A percentile compares a stretch with the other conserved stretches of the same genome.
These are phyloP conservation scores for Tenthredo notha DNA, from an alignment of 2,888 invertebrate genomes.

Conservation along the genomic window DNA sequence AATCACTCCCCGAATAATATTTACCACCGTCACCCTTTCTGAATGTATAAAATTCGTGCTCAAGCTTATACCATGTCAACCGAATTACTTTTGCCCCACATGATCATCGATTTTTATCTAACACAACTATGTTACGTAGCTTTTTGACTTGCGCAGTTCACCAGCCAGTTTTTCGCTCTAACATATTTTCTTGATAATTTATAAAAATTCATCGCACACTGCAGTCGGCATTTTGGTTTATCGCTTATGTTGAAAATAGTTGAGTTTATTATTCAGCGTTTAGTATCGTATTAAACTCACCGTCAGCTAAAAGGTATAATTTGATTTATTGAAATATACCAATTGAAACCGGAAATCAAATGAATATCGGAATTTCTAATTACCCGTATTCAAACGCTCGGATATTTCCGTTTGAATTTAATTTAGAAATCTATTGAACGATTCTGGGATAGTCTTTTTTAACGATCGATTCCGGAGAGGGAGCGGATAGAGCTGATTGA, in stretches of 20 bases:
- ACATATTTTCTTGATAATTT: background rate
- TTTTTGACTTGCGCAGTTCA: background rate
- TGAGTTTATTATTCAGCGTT: background rate
- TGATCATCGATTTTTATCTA: background rate
- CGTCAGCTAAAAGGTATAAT: background rate
- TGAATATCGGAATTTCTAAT: background rate
- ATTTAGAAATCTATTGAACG: constrained; percentile 4
- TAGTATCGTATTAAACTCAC: background rate
- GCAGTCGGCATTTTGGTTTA: background rate
- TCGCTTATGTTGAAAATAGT: background rate
- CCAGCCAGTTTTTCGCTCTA: background rate
- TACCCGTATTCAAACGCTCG: background rate
- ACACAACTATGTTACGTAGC: background rate
- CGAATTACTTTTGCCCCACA: background rate
- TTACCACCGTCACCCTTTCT: background rate
- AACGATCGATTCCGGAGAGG: background rate
- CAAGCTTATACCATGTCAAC: background rate
- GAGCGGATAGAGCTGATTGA: background rate
- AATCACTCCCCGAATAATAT: constrained; percentile 22
- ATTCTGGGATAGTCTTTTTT: background rate
- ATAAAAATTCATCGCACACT: background rate
- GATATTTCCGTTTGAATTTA: background rate
- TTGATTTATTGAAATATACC: background rate
- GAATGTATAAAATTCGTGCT: background rate
- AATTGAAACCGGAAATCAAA: background rate